Evolutionary conservation across 2,797 vertebrate species (phyloP), one percentile per base, ranked within the genome.

Genomic region (Spea hammondii): DNA sequence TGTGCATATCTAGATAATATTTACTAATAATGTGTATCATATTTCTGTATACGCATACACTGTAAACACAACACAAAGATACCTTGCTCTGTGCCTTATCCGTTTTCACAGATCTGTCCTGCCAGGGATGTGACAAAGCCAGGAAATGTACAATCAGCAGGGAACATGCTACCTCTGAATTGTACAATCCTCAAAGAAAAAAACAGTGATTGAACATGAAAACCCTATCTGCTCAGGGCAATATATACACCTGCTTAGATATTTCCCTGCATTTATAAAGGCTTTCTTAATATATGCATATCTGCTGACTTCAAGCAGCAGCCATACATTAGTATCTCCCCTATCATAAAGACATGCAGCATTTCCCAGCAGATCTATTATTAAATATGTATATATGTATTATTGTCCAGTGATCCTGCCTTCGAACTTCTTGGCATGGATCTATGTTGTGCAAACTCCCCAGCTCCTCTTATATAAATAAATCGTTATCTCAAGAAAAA

Each of bases 111-210:
- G 46, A 48, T 67, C 6, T 79, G 55, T 67, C 50, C 59, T 70
- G 49, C 12, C 48, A 53, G 67, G 2, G 13, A 8, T 69, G 67
- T 69, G 14, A 51, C 67, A 51, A 49, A 9, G 67, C 67, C n/a
- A 14, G 12, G 48, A 10, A 69, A 49, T 32, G n/a, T 68, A 44
- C 57, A 77, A n/a, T 53, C 65, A 79, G 65, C 49, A 74, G 65
- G 71, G 70, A 71, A 68, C 77, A 65, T 54, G 9, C 13, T 59
- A 70, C 54, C 65, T 32, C 13, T n/a, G 32, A 6, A 65, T 14
- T 5, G 3, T 14, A 45, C 62, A 4, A 49, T 57, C 13, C 65
- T 60, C 13, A n/a, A 47, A 49, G 47, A 50, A n/a, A n/a, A 62
- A 62, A 17, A 32, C 7, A 62, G 14, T 14, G 9, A 62, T 6